A percentile compares a stretch with the other conserved stretches of the same genome.
Conservation (phyloP, 2,113 vertebrate genomes). For the Cottus gobio region DNA sequence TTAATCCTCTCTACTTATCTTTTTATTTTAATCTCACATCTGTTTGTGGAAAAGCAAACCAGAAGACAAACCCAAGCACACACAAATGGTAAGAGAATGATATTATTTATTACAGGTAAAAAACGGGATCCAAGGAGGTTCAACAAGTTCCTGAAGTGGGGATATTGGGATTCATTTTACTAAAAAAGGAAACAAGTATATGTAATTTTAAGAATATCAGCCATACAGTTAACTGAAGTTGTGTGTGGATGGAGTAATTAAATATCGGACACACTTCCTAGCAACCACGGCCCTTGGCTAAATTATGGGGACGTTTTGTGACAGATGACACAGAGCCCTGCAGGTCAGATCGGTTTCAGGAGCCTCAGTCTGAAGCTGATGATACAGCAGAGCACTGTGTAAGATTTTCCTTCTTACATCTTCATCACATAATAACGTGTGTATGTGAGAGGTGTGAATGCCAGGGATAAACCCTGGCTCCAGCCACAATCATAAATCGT, state of each 20-base stretch:
- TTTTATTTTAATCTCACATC: not conserved
- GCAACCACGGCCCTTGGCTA: constrained; percentile 22
- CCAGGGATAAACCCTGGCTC: constrained; percentile 41
- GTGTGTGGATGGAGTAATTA: constrained; percentile 18
- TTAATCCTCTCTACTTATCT: not conserved
- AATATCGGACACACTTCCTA: constrained; percentile 43
- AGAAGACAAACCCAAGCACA: not conserved
- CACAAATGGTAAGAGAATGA: not conserved
- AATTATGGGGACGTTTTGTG: constrained; percentile 2
- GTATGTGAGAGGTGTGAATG: constrained; percentile 39
- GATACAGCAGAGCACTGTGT: not conserved
- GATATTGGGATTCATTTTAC: not conserved
- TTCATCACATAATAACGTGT: constrained; percentile 22
- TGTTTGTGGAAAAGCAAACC: constrained; percentile 1
- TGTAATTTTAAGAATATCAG: not conserved
- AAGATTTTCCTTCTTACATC: constrained; percentile 26
- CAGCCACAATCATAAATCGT: constrained; percentile 57
- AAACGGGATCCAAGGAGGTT: not conserved
- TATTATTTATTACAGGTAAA: not conserved
- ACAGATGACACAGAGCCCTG: constrained; percentile 22
- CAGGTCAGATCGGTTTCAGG: constrained; percentile 45
- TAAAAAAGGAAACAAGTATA: not conserved
- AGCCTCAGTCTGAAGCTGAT: constrained; percentile 25
- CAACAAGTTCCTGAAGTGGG: not conserved
- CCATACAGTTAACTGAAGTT: not conserved